These are phyloP conservation scores for Horisme vitalbata DNA, from an alignment of 2,888 invertebrate species.

Conservation along the genomic window DNA sequence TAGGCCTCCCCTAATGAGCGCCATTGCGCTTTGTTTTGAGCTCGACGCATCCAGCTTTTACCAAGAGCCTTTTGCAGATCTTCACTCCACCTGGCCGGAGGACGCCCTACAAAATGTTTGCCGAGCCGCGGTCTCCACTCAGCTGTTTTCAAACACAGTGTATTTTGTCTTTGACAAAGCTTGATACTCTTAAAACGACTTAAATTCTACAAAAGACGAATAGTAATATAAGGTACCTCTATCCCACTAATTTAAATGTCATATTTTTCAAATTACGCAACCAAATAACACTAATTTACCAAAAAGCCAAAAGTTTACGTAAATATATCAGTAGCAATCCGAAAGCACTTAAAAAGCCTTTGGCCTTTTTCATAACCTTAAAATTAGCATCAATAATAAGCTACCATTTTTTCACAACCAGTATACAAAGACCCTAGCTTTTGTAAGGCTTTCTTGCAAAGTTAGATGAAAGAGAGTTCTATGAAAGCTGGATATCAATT, in stretches of 20 bases:
- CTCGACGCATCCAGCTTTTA: no score
- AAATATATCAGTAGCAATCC: slow-evolving; percentile 75
- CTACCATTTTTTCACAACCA: slow-evolving; percentile 48
- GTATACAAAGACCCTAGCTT: slow-evolving; percentile 33
- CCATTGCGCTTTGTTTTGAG: no score
- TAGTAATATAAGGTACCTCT: no score
- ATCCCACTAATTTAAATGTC: slow-evolving; percentile 33
- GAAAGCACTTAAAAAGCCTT: slow-evolving; percentile 75
- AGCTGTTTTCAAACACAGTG: no score
- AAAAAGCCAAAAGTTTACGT: slow-evolving; percentile 58
- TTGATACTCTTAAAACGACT: no score
- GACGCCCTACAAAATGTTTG: no score
- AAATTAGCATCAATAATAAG: slow-evolving; percentile 78
- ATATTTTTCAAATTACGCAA: slow-evolving; percentile 37
- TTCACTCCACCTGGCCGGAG: no score
- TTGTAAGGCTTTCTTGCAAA: background rate
- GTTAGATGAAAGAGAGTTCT: slow-evolving; percentile 32
- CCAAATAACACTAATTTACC: slow-evolving; percentile 43
- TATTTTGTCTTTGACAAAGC: no score
- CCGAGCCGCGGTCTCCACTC: no score
- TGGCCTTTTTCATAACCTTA: slow-evolving; percentile 61
- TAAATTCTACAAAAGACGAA: no score
- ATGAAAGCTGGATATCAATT: slow-evolving; percentile 43
- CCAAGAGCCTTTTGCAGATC: no score
- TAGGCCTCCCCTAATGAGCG: no score